Conservation (phyloP, 2,888 invertebrate genomes). For the Nasonovia ribisnigri region DNA sequence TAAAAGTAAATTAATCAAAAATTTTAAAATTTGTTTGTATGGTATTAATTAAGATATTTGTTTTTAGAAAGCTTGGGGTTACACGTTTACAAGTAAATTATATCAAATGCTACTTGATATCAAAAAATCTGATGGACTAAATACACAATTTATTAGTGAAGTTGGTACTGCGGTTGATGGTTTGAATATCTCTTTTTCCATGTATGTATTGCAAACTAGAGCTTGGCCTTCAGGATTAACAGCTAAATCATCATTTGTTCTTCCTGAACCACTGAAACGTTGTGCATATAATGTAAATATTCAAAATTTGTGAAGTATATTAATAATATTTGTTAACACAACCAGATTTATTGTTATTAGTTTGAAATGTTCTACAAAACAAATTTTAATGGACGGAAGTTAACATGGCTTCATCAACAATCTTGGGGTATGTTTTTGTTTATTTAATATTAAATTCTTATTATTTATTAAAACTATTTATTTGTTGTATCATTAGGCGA, state of each 20-base stretch:
- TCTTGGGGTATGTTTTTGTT: slow-evolving; percentile 79
- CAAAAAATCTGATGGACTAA: slow-evolving; percentile 90
- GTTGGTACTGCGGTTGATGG: slow-evolving; percentile 71
- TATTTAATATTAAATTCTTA: background rate
- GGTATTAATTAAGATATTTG: slow-evolving; percentile 27
- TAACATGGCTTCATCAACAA: slow-evolving; percentile 96
- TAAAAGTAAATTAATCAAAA: slow-evolving; percentile 74
- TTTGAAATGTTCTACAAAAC: slow-evolving; percentile 94
- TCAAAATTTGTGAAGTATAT: background rate
- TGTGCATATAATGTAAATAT: slow-evolving; percentile 81
- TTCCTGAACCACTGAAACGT: slow-evolving; percentile 90
- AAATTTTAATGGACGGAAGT: slow-evolving; percentile 90
- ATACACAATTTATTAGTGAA: slow-evolving; percentile 83
- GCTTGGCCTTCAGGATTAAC: slow-evolving; percentile 95
- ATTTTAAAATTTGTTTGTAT: background rate
- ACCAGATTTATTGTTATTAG: slow-evolving; percentile 70
- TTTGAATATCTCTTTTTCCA: slow-evolving; percentile 72
- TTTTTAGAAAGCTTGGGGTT: slow-evolving; percentile 90
- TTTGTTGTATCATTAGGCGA: slow-evolving; percentile 73
- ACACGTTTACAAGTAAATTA: slow-evolving; percentile 98
- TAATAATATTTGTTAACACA: slow-evolving; percentile 49
- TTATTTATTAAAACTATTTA: background rate
- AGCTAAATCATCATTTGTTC: slow-evolving; percentile 82
- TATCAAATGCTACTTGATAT: slow-evolving; percentile 99
- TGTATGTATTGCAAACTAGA: slow-evolving; percentile 81